Conservation (phyloP, 2,888 invertebrate genomes). For the Conistra vaccinii region DNA sequence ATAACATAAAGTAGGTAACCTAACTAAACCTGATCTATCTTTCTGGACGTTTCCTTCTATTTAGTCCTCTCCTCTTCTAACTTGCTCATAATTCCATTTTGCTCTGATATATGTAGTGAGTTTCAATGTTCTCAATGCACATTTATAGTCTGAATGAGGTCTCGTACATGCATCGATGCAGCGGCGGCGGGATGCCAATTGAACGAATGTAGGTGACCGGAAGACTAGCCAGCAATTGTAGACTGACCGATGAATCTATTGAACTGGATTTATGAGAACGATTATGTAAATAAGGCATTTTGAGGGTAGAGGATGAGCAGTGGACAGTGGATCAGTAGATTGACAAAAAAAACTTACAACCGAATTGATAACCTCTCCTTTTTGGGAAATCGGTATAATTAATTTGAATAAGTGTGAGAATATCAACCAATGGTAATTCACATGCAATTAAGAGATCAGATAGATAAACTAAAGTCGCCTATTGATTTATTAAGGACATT, state of each 20-base stretch:
- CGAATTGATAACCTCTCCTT: background rate
- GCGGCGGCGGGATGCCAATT: slow-evolving; percentile 54
- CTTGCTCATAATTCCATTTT: background rate
- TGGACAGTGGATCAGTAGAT: too few relatives aligned
- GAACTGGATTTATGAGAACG: slow-evolving; percentile 37
- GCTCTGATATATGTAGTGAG: background rate
- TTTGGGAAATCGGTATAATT: too few relatives aligned
- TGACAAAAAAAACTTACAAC: too few relatives aligned
- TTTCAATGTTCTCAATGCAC: background rate
- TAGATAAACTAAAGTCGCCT: background rate
- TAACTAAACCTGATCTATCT: background rate
- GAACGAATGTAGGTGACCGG: slow-evolving; percentile 62
- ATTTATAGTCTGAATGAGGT: slow-evolving; percentile 10
- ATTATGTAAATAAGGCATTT: slow-evolving; percentile 24
- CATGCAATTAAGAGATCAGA: background rate
- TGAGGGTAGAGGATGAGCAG: background rate
- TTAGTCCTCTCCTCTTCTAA: background rate
- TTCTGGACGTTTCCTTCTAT: background rate
- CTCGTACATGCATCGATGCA: slow-evolving; percentile 39
- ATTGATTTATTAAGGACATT: background rate
- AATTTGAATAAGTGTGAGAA: background rate
- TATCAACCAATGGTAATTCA: background rate
- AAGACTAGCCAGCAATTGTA: slow-evolving; percentile 52
- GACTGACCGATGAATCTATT: slow-evolving; percentile 40
- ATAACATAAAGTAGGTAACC: background rate